Base-by-base conservation (phyloP, 2,888 invertebrate genomes). In the Hirudinaria manillensis region DNA sequence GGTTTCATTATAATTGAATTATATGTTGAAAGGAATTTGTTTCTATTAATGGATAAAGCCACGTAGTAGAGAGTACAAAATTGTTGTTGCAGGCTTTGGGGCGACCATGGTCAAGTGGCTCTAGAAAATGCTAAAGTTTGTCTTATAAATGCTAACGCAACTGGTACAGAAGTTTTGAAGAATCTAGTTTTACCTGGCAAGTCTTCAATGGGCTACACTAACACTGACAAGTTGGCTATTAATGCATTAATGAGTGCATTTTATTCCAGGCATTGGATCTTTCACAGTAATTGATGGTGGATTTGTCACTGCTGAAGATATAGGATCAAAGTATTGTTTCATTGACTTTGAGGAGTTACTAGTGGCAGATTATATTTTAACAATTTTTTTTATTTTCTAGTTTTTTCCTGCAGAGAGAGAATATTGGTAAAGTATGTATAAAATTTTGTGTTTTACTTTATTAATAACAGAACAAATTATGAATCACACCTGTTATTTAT, bases 81-180 rank as follows among this genome's bases (percentile, higher is more conserved):
- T 24, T 53, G 16, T 24, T 24, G 7, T 68, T 78, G 27, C 77
- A 85, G 84, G 78, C 80, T 99, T 81, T 99, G 99, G 99, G 98
- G 98, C 78, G 98, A 99, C 84, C 95, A 97, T 86, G 99, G 99
- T 0, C 99, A 99, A 87, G 86, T 89, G 78, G 89, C 92, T 3
- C 87, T 99, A 76, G 97, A 98, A 88, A 89, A 89, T 78, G 91
- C 95, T 24, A 92, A 93, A 84, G 90, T 98, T 80, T 98, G 97
- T 84, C 85, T 99, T 34, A 91, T 99, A 79, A 95, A 96, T 86
- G 96, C 94, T 0, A 93, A 92, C 65, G 93, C 93, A 7, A 88
- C 94, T 70, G 97, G 97, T 21, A 95, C 97, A 34, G 99, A 99
- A 88, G 90, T 93, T 76, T 86, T 99, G 38, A 99, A 99, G 85